phyloP scores from a whole-genome alignment of 2,888 invertebrate species.

The Fragum sueziense region DNA sequence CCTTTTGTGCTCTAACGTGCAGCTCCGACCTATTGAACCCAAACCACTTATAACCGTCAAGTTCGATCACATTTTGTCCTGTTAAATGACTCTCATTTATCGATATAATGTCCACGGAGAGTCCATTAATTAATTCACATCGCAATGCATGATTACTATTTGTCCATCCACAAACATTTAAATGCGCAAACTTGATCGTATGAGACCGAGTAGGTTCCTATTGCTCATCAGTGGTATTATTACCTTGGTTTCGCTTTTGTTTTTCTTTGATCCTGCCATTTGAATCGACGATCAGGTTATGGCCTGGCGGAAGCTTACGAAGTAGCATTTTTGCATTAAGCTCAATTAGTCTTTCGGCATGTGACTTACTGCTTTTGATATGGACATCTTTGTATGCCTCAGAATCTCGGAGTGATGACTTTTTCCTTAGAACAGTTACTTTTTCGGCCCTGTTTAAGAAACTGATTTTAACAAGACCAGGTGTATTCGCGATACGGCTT shows the following conservation, averaged over 20 bases:
- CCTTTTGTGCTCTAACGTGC: constrained; percentile 25
- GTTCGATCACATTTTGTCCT: neutral
- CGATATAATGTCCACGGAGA: constrained; percentile 31
- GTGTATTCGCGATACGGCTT: neutral
- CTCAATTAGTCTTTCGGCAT: constrained; percentile 10
- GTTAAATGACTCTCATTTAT: constrained; percentile 33
- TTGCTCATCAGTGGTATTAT: neutral
- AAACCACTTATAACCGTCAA: constrained; percentile 28
- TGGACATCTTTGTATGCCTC: too few relatives aligned
- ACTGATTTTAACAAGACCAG: constrained; percentile 2
- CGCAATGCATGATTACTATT: neutral
- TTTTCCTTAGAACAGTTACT: neutral
- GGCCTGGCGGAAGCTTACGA: neutral
- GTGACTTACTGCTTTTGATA: too few relatives aligned
- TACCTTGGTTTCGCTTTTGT: neutral
- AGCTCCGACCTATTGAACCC: constrained; percentile 29
- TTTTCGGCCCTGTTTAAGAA: neutral
- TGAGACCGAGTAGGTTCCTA: neutral
- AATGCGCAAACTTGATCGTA: neutral
- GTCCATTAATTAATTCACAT: neutral
- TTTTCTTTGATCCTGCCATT: neutral
- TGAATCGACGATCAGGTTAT: neutral
- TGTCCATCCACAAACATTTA: constrained; percentile 9
- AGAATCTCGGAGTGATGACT: neutral
- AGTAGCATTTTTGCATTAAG: neutral